Percentiles rank a stretch among this genome's conserved stretches.
Conservation (phyloP, 2,113 vertebrate genomes). For the Eurypyga helias region DNA sequence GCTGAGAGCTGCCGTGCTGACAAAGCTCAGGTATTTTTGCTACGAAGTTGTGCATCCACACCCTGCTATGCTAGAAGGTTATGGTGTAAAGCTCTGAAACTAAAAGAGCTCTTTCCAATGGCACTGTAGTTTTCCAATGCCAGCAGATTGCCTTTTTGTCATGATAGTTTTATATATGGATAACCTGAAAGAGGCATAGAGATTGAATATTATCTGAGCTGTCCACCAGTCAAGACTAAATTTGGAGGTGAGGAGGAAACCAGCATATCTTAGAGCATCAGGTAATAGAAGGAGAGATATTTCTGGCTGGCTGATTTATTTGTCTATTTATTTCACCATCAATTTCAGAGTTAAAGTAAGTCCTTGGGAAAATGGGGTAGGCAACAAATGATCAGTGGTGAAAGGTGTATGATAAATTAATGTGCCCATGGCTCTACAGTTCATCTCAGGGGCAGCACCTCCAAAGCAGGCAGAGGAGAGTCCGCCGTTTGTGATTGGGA, state of each 20-base stretch:
- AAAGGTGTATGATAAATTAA: constrained; percentile 10
- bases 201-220: constrained; percentile 3
- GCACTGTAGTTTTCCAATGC: neutral
- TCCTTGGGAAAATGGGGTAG: neutral
- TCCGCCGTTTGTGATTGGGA: neutral
- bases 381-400: neutral
- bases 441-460: neutral
- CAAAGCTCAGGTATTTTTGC: neutral
- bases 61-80: neutral
- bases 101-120: neutral
- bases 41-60: neutral
- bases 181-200: neutral
- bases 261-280: neutral
- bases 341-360: constrained; percentile 9
- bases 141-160: neutral
- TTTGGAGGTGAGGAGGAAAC: neutral
- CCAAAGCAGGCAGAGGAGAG: neutral
- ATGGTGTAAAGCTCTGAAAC: neutral
- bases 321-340: constrained; percentile 39
- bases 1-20: neutral
- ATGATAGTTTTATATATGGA: neutral
- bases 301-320: constrained; percentile 42
- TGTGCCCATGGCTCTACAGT: neutral
- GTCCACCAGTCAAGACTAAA: neutral
- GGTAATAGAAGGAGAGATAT: neutral